Percentiles rank a stretch among this genome's conserved stretches.
phyloP scores from a whole-genome alignment of 37 sponge, comb jelly and placozoan genomes.

The Cliona cf. orientalis region DNA sequence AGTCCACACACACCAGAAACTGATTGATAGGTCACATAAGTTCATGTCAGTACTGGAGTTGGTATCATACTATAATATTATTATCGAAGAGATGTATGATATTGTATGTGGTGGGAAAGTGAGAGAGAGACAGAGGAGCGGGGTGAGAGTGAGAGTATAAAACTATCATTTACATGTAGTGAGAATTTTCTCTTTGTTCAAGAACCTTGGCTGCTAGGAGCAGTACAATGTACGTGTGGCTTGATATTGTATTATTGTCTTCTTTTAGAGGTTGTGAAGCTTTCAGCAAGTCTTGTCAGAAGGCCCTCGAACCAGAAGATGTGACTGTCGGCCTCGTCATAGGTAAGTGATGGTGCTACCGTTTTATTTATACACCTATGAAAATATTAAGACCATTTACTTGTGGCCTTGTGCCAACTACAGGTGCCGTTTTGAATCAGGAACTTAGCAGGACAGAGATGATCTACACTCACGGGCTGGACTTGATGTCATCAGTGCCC shows the following conservation, averaged over 20 bases:
- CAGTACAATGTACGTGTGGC: background rate
- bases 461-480: slow-evolving; percentile 51
- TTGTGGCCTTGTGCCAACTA: background rate
- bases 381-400: background rate
- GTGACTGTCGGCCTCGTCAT: slow-evolving; percentile 44
- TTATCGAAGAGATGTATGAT: too few species aligned
- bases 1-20: too few species aligned
- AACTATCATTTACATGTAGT: too few species aligned
- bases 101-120: too few species aligned
- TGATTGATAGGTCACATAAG: too few species aligned
- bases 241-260: background rate
- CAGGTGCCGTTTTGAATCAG: slow-evolving; percentile 40
- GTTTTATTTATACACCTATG: background rate
- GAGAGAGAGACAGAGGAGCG: background rate
- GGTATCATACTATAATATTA: too few species aligned
- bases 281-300: slow-evolving; percentile 32
- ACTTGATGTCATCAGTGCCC: slow-evolving; percentile 16
- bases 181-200: too few species aligned
- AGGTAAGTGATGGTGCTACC: slow-evolving; percentile 15
- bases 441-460: slow-evolving; percentile 35
- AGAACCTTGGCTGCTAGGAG: background rate
- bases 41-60: too few species aligned
- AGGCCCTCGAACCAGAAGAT: slow-evolving; percentile 48
- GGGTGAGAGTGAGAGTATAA: too few species aligned
- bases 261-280: slow-evolving; percentile 22